Conservation (phyloP, 2,888 invertebrate genomes). For the Apotomis betuletana region DNA sequence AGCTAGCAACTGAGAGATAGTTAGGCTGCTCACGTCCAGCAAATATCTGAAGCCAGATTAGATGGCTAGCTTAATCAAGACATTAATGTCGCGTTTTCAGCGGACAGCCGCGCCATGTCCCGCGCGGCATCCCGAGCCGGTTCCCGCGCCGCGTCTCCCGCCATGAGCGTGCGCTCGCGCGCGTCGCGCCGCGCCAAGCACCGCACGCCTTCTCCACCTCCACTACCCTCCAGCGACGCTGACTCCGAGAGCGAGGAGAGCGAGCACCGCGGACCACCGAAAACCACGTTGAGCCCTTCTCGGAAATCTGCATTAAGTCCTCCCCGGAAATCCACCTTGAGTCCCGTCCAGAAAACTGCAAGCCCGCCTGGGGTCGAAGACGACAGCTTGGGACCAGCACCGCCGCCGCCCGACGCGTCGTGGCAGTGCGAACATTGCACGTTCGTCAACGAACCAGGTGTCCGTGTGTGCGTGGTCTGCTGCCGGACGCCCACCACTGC, state of each 20-base stretch:
- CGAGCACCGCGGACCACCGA: constrained; percentile 50
- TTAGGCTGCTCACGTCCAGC: no score
- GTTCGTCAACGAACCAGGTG: constrained; percentile 91
- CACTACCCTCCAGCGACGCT: constrained; percentile 82
- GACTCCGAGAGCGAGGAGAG: constrained; percentile 84
- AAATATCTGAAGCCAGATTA: no score
- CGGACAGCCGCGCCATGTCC: constrained; percentile 75
- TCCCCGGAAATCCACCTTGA: constrained; percentile 11
- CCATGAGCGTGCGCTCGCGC: constrained; percentile 87
- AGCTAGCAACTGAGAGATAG: no score
- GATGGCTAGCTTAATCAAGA: not conserved
- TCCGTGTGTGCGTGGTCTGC: constrained; percentile 92
- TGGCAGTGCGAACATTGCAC: constrained; percentile 97
- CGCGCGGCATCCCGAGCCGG: constrained; percentile 84
- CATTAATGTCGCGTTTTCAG: constrained; percentile 49
- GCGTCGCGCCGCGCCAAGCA: constrained; percentile 83
- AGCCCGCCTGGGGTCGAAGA: constrained; percentile 51
- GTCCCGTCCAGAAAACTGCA: constrained; percentile 2
- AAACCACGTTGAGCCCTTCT: constrained; percentile 5
- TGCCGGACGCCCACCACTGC: constrained; percentile 89
- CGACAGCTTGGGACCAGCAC: constrained; percentile 70
- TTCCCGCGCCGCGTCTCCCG: constrained; percentile 87
- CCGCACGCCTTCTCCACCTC: constrained; percentile 72
- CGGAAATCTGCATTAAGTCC: constrained; percentile 18
- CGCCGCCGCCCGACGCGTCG: constrained; percentile 81